These are phyloP conservation scores for Notodonta ziczac DNA, from an alignment of 2,888 invertebrate species.

Conservation along the genomic window DNA sequence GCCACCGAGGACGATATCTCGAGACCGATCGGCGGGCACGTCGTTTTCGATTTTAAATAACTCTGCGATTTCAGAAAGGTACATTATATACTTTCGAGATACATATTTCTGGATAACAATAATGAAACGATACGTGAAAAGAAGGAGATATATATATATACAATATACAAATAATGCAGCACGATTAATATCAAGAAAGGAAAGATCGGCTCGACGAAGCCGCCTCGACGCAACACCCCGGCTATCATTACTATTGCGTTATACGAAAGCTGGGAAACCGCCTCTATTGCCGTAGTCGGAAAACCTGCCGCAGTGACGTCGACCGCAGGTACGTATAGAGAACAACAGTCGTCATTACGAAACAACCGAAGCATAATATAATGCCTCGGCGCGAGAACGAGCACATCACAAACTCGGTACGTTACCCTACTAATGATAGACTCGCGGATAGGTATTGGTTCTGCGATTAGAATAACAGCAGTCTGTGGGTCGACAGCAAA, in stretches of 20 bases:
- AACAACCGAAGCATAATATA: neutral
- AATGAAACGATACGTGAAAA: conserved; percentile 31
- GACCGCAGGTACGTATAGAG: conserved; percentile 23
- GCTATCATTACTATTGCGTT: conserved; percentile 41
- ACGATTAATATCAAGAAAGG: conserved; percentile 29
- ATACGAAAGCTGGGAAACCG: neutral
- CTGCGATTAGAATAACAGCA: too few relatives aligned
- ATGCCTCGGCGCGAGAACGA: conserved; percentile 8
- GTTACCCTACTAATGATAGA: too few relatives aligned
- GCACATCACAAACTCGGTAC: neutral
- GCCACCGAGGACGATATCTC: conserved; percentile 29
- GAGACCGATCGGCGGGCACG: conserved; percentile 33
- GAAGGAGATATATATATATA: conserved; percentile 57
- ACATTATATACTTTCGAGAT: conserved; percentile 15
- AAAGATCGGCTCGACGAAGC: conserved; percentile 7
- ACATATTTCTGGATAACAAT: conserved; percentile 43
- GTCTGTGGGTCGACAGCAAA: too few relatives aligned
- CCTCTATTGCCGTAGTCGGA: neutral
- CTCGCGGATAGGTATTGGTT: too few relatives aligned
- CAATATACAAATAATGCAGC: conserved; percentile 34
- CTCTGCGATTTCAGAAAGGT: conserved; percentile 3
- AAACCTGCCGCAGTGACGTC: conserved; percentile 29
- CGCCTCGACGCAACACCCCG: conserved; percentile 32
- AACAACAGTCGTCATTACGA: conserved; percentile 22
- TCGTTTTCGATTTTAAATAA: conserved; percentile 24